Conservation (phyloP, 2,113 vertebrate genomes). For the Cryptoleucopteryx plumbea region DNA sequence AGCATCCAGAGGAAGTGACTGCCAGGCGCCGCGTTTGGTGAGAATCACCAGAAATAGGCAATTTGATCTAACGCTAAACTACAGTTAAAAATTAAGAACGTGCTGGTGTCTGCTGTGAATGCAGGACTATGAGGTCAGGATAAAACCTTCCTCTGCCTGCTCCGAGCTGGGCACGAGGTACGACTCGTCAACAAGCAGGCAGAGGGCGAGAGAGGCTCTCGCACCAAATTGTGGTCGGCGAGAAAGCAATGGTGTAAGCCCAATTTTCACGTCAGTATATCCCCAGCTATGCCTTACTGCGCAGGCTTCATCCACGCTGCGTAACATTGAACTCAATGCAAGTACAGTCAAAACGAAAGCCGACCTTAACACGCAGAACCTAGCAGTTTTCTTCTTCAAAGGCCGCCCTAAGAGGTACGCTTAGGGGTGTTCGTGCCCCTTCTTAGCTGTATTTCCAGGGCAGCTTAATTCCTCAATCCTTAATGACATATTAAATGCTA, state of each 20-base stretch:
- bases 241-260: neutral
- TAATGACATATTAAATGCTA: neutral
- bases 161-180: neutral
- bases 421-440: neutral
- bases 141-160: neutral
- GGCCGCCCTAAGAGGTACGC: accelerated
- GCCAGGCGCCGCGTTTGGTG: neutral
- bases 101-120: neutral
- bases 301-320: accelerated
- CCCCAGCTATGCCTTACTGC: neutral
- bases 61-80: neutral
- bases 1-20: neutral
- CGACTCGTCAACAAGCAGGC: neutral
- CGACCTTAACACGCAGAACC: neutral
- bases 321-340: too few relatives aligned
- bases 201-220: neutral
- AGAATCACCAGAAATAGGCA: neutral
- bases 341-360: neutral
- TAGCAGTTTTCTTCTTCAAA: neutral
- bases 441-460: neutral
- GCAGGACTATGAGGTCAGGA: neutral
- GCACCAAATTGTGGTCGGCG: neutral
- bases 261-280: neutral
- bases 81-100: accelerated
- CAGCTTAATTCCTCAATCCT: neutral